Evolutionary conservation across 2,113 vertebrate genomes (phyloP).

Genomic region (Fulmarus glacialis): DNA sequence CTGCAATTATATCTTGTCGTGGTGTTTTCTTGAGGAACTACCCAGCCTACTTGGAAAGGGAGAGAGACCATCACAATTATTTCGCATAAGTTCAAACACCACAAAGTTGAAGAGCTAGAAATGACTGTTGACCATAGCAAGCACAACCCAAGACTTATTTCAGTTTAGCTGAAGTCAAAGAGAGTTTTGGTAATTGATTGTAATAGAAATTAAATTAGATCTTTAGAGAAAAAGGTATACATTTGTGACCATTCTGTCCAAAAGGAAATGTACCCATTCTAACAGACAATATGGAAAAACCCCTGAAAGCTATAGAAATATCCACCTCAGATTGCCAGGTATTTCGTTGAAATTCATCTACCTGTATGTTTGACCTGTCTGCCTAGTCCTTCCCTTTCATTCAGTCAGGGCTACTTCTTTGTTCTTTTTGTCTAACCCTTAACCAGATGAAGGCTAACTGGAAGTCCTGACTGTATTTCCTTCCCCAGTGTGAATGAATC

Average conservation of each 20-base stretch:
- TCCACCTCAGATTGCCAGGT: background rate
- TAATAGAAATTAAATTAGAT: background rate
- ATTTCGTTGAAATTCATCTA: background rate
- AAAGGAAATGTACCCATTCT: background rate
- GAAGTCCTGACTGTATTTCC: background rate
- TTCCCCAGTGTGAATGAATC: background rate
- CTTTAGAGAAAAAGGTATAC: background rate
- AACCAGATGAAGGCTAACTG: background rate
- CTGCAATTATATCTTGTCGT: background rate
- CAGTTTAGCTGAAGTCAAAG: background rate
- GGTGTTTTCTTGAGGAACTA: background rate
- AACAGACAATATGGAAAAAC: background rate
- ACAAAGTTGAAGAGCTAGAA: background rate
- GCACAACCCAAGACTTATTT: background rate
- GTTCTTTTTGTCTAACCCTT: background rate
- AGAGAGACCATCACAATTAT: background rate
- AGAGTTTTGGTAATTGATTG: background rate
- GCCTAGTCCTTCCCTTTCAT: background rate
- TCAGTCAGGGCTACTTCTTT: background rate
- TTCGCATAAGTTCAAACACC: background rate
- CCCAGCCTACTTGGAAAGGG: background rate
- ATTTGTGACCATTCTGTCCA: background rate
- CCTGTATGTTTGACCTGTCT: background rate
- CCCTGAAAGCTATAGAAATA: background rate
- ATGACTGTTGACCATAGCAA: background rate